Conservation (phyloP, 2,888 invertebrate genomes). For the Cyclophora punctaria region DNA sequence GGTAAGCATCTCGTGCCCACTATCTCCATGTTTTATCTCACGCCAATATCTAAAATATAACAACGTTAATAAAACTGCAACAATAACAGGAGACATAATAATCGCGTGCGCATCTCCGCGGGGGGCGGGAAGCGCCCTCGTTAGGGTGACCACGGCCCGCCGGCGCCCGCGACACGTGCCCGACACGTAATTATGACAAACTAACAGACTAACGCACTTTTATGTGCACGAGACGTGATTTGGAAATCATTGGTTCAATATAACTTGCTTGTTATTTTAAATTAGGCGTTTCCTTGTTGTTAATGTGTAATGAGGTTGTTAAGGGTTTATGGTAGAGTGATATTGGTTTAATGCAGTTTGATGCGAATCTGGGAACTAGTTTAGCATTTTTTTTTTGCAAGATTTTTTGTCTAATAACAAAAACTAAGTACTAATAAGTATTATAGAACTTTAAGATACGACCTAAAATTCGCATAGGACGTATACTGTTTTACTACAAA, state of each 20-base stretch:
- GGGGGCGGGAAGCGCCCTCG: slow-evolving; percentile 48
- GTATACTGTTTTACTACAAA: too few relatives aligned
- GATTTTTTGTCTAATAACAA: too few relatives aligned
- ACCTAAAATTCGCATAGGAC: too few relatives aligned
- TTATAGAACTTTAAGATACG: too few relatives aligned
- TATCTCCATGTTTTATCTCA: too few relatives aligned
- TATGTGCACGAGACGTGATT: slow-evolving; percentile 7
- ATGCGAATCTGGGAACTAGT: too few relatives aligned
- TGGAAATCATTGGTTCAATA: slow-evolving; percentile 13
- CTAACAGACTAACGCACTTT: slow-evolving; percentile 12
- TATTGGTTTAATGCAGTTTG: too few relatives aligned
- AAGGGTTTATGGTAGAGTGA: background rate
- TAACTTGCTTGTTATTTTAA: slow-evolving; percentile 12
- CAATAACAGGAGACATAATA: slow-evolving; percentile 21
- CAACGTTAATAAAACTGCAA: slow-evolving; percentile 15
- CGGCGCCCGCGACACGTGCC: slow-evolving; percentile 9
- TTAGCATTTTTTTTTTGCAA: too few relatives aligned
- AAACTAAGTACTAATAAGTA: too few relatives aligned
- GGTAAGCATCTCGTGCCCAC: too few relatives aligned
- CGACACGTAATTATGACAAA: slow-evolving; percentile 19
- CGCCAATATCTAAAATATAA: too few relatives aligned
- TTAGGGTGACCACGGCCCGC: slow-evolving; percentile 25
- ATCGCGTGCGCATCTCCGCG: slow-evolving; percentile 33
- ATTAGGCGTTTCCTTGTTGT: background rate
- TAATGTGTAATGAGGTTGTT: background rate